phyloP scores from a whole-genome alignment of 2,113 vertebrate species.

The Myiagra hebetior region DNA sequence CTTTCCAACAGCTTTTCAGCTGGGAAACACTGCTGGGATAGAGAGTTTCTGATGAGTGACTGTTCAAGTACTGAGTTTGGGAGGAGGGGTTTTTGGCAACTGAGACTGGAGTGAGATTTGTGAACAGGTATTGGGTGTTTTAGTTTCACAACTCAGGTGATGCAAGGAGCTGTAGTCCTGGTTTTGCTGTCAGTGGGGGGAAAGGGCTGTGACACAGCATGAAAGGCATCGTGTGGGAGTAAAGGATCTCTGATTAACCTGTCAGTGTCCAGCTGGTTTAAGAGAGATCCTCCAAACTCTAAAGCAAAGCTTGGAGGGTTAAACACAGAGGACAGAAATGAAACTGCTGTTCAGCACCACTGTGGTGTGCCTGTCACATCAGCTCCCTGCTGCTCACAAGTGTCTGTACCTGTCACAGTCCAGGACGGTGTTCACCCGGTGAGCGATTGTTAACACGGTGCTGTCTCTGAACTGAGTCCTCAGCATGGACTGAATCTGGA shows the following conservation, averaged over 20 bases:
- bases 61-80: background rate
- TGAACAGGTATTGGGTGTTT: background rate
- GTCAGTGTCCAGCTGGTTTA: background rate
- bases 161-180: background rate
- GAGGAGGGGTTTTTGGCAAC: background rate
- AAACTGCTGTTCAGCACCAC: background rate
- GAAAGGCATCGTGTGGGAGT: background rate
- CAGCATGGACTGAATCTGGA: conserved; percentile 85
- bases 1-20: background rate
- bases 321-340: background rate
- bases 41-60: background rate
- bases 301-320: background rate
- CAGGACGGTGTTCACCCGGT: conserved; percentile 87
- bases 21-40: background rate
- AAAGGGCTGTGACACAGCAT: background rate
- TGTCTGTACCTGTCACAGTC: conserved; percentile 83
- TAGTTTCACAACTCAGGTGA: background rate
- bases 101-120: background rate
- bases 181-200: background rate
- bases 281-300: background rate
- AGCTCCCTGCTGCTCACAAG: background rate
- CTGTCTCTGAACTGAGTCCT: conserved; percentile 84
- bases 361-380: background rate
- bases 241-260: background rate
- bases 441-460: conserved; percentile 90